Percentiles rank a stretch among this genome's conserved stretches.
Evolutionary conservation across 2,888 invertebrate species (phyloP).

Genomic region (Anoplius nigerrimus): DNA sequence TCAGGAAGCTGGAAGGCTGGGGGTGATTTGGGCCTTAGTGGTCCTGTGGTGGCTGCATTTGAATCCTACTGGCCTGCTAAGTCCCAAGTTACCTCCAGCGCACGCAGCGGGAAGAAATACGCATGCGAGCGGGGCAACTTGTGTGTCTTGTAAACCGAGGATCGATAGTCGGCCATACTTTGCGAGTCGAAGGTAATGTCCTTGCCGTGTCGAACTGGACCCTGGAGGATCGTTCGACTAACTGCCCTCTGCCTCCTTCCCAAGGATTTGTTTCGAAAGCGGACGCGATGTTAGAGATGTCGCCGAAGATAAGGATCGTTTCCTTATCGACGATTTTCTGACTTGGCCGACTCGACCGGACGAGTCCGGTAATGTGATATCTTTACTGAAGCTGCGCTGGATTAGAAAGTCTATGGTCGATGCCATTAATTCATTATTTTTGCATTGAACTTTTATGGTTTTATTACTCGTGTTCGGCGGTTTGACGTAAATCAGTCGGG

Average conservation of each 20-base stretch:
- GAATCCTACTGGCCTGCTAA: constrained; percentile 90
- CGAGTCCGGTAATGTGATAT: too few species aligned
- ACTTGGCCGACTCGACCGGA: too few species aligned
- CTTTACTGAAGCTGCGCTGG: too few species aligned
- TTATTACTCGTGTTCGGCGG: too few species aligned
- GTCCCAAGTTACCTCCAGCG: constrained; percentile 83
- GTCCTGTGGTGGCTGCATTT: constrained; percentile 80
- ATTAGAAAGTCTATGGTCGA: too few species aligned
- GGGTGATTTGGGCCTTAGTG: constrained; percentile 83
- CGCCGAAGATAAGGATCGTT: too few species aligned
- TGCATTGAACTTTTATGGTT: too few species aligned
- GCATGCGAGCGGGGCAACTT: constrained; percentile 4
- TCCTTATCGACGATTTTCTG: too few species aligned
- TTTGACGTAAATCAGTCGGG: too few species aligned
- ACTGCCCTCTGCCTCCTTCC: constrained; percentile 29
- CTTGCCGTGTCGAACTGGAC: constrained; percentile 16
- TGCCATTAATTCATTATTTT: too few species aligned
- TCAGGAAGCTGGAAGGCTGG: constrained; percentile 36
- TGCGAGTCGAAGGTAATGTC: constrained; percentile 10
- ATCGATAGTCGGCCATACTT: constrained; percentile 20
- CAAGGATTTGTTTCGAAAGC: too few species aligned
- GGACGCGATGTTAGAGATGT: too few species aligned
- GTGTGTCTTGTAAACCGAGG: neutral
- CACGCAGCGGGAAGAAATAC: constrained; percentile 26
- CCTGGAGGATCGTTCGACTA: constrained; percentile 43